Conservation (phyloP, 1,140 invertebrate genomes). For the Brachystomella parvula region DNA sequence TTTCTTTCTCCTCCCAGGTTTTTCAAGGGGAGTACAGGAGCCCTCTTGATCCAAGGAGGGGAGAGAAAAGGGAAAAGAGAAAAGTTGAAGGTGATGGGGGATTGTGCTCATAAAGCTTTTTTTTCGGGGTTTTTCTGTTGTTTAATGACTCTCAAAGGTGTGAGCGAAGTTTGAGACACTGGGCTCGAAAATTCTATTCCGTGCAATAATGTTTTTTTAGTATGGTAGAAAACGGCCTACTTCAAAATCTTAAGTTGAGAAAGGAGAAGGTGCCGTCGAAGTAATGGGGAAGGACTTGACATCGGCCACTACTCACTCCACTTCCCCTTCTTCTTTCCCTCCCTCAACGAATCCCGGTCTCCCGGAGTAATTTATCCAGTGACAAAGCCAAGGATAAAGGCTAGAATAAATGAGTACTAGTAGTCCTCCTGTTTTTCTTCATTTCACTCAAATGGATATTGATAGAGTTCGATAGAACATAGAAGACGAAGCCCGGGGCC, state of each 20-base stretch:
- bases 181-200: neutral
- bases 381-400: neutral
- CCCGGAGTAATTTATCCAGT: neutral
- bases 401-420: neutral
- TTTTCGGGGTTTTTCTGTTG: slow-evolving; percentile 2
- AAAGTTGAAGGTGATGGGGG: neutral
- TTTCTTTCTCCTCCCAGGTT: neutral
- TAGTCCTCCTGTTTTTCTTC: too few relatives aligned
- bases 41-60: neutral
- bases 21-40: neutral
- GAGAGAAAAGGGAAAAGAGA: neutral
- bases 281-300: slow-evolving; percentile 6
- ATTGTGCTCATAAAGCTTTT: slow-evolving; percentile 3
- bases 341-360: neutral
- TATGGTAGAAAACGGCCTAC: neutral
- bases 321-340: neutral
- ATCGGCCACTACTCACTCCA: neutral
- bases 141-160: slow-evolving; percentile 8
- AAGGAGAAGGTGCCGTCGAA: neutral
- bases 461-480: too few relatives aligned
- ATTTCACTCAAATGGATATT: slow-evolving; percentile 1
- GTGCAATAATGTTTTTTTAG: neutral
- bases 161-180: neutral
- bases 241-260: too few relatives aligned
- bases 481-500: too few relatives aligned